Percentiles rank a stretch among this genome's conserved stretches.
Evolutionary conservation across 2,113 vertebrate species (phyloP).

Genomic region (Desmodus rotundus): DNA sequence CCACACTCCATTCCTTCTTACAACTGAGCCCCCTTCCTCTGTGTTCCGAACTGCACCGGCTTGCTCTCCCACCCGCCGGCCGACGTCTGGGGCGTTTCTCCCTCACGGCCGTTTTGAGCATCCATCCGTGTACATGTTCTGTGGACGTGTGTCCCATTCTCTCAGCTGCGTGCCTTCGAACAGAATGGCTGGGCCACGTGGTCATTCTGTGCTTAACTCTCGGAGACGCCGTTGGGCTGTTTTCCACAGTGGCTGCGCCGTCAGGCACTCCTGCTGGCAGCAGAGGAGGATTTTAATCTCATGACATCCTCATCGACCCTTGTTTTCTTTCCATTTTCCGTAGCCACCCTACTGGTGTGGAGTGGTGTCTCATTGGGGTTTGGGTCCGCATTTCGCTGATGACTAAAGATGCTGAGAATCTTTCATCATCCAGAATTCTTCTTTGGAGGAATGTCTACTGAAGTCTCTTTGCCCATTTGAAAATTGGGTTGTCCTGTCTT

Average conservation of each 20-base stretch:
- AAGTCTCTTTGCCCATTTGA: neutral
- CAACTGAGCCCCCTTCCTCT: neutral
- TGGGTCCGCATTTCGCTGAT: neutral
- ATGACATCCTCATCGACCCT: neutral
- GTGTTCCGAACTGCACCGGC: neutral
- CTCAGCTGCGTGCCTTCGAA: neutral
- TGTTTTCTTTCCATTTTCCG: neutral
- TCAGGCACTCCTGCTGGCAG: neutral
- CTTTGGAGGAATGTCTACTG: neutral
- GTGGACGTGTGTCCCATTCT: neutral
- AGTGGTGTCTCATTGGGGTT: neutral
- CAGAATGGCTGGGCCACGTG: neutral
- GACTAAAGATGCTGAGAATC: neutral
- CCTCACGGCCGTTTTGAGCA: neutral
- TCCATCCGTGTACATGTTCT: neutral
- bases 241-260: rapidly evolving
- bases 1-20: neutral
- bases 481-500: neutral
- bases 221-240: neutral
- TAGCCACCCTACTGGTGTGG: neutral
- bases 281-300: neutral
- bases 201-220: neutral
- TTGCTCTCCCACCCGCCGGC: neutral
- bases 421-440: neutral
- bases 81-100: neutral